These are phyloP conservation scores for Sclerurus mexicanus DNA, from an alignment of 2,113 vertebrate species.

Conservation along the genomic window DNA sequence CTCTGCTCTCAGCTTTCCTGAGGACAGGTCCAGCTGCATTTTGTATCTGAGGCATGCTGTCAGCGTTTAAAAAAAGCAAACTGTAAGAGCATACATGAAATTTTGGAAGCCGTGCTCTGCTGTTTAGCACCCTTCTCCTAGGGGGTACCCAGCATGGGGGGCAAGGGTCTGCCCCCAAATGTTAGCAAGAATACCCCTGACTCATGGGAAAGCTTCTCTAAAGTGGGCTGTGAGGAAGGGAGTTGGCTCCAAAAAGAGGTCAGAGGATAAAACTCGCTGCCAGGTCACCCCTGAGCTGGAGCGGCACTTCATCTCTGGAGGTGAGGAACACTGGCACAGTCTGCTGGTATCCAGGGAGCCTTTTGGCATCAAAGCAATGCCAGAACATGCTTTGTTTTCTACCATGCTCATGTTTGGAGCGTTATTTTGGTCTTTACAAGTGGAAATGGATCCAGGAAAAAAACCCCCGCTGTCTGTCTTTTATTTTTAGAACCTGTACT, in stretches of 20 bases:
- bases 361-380: neutral
- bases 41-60: neutral
- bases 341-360: neutral
- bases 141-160: rapidly evolving
- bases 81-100: neutral
- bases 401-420: neutral
- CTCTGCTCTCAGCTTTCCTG: neutral
- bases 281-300: neutral
- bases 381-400: neutral
- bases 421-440: neutral
- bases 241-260: neutral
- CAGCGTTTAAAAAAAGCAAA: neutral
- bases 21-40: neutral
- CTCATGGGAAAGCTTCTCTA: neutral
- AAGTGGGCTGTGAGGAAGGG: neutral
- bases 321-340: neutral
- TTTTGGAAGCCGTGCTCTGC: neutral
- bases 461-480: neutral
- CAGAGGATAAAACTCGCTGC: neutral
- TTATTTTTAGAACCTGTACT: neutral
- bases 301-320: neutral
- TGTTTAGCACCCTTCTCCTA: neutral
- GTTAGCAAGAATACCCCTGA: neutral
- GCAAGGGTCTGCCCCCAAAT: neutral
- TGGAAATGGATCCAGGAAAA: neutral